These are phyloP conservation scores for Hemaris fuciformis DNA, from an alignment of 2,888 invertebrate species.

Conservation along the genomic window DNA sequence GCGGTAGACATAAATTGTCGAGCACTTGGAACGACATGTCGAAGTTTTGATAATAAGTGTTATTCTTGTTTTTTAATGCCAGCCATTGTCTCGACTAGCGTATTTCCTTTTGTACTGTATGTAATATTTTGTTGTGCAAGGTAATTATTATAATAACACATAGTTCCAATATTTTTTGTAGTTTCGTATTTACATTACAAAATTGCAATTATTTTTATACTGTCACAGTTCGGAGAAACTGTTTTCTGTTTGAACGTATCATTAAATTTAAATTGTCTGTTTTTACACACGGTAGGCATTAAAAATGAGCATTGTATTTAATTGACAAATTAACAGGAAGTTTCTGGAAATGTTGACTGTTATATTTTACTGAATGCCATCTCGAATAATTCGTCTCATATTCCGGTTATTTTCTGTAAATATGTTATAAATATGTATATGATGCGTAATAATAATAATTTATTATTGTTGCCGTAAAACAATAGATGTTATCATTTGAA, in stretches of 20 bases:
- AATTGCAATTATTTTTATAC: neutral
- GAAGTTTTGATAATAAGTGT: conserved; percentile 15
- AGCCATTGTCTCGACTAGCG: conserved; percentile 23
- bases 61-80: conserved; percentile 19
- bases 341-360: neutral
- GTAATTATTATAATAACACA: conserved; percentile 17
- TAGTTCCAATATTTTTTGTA: conserved; percentile 12
- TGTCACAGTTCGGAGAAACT: neutral
- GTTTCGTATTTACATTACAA: neutral
- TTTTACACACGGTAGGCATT: neutral
- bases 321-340: no score
- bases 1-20: neutral
- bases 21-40: neutral
- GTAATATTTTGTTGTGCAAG: conserved; percentile 19
- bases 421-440: conserved; percentile 9
- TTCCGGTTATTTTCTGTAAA: conserved; percentile 6
- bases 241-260: neutral
- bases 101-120: conserved; percentile 20
- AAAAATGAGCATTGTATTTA: no score
- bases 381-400: neutral
- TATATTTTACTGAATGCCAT: neutral
- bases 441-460: conserved; percentile 55
- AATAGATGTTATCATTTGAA: conserved; percentile 80
- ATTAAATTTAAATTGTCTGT: neutral
- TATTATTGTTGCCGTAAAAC: conserved; percentile 77